phyloP scores from a whole-genome alignment of 2,888 invertebrate species.

The Lathronympha strigana region DNA sequence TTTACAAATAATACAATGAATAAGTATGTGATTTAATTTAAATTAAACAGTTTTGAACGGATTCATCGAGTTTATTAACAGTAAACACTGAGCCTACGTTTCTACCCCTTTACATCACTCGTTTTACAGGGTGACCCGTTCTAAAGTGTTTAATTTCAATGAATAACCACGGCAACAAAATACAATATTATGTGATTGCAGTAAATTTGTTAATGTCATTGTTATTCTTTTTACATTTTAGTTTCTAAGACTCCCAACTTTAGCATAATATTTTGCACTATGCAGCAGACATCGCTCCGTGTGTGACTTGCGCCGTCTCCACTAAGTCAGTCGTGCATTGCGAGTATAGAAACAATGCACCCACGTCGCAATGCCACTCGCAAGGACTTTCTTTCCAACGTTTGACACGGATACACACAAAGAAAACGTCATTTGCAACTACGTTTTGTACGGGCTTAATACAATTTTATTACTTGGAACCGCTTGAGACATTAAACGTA shows the following conservation, averaged over 20 bases:
- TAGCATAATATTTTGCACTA: not conserved
- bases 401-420: conserved; percentile 69
- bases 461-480: conserved; percentile 42
- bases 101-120: too few species aligned
- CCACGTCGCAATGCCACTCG: conserved; percentile 65
- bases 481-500: conserved; percentile 29
- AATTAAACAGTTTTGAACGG: too few species aligned
- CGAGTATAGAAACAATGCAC: conserved; percentile 64
- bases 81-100: too few species aligned
- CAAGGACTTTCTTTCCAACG: conserved; percentile 71
- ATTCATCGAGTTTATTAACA: too few species aligned
- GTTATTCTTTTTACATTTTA: too few species aligned
- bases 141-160: too few species aligned
- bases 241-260: not conserved
- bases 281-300: not conserved
- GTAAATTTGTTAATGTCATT: too few species aligned
- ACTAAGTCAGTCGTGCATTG: conserved; percentile 49
- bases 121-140: too few species aligned
- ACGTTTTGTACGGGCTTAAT: conserved; percentile 42
- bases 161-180: too few species aligned
- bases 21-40: too few species aligned
- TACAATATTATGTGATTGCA: too few species aligned
- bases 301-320: conserved; percentile 27
- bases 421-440: conserved; percentile 69
- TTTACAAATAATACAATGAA: too few species aligned